Evolutionary conservation across 2,797 vertebrate species (phyloP).

Genomic region (Leptoclinus maculatus): DNA sequence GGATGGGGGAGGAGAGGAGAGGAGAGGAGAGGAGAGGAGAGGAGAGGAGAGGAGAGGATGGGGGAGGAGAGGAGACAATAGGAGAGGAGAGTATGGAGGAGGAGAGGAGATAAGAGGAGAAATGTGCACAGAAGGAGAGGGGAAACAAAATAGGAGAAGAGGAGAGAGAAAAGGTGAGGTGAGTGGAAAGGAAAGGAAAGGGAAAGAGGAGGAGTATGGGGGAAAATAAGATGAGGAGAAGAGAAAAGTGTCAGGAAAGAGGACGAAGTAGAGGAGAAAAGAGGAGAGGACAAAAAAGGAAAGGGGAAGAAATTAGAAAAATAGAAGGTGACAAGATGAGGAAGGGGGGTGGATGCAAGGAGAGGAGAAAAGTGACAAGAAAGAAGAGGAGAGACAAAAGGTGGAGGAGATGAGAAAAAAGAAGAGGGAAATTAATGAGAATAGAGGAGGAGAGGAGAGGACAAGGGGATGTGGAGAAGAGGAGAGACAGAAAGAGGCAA

Average conservation of each 20-base stretch:
- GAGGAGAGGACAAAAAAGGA: background rate
- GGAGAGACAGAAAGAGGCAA: background rate
- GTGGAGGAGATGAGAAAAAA: background rate
- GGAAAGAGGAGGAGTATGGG: too few relatives aligned
- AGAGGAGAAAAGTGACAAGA: background rate
- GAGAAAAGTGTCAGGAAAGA: background rate
- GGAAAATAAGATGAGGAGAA: background rate
- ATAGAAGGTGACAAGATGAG: background rate
- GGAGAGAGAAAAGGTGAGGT: background rate
- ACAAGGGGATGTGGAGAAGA: background rate
- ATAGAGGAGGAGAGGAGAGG: background rate
- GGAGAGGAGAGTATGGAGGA: constrained; percentile 4
- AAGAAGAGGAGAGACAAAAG: background rate
- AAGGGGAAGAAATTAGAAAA: background rate
- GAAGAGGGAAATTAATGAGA: background rate
- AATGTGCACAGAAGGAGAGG: background rate
- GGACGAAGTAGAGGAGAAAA: background rate
- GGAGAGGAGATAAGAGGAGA: constrained; percentile 15
- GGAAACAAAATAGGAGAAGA: background rate
- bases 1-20: too few relatives aligned
- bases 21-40: too few relatives aligned
- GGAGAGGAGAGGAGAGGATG: too few relatives aligned
- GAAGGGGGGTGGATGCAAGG: background rate
- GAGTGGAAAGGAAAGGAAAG: background rate
- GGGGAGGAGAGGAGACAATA: background rate